Base-by-base conservation (phyloP, 2,797 vertebrate genomes). In the Dermochelys coriacea region DNA sequence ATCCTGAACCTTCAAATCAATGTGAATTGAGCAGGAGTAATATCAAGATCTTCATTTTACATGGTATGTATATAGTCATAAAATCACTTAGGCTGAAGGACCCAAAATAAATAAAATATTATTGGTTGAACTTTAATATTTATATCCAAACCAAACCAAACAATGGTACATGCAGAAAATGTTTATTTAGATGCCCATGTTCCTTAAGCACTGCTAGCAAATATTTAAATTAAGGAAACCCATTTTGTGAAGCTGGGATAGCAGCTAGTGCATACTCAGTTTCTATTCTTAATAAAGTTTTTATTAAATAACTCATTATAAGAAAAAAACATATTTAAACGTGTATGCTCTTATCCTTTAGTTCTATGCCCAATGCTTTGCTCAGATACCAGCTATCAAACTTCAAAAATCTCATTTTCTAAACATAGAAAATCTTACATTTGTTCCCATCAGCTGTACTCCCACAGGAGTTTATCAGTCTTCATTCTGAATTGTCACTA, bases 201-300 rank as follows among this genome's bases (percentile, higher is more conserved):
- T 52, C 57, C 90, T 94, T 64, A 88, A 91, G 37, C 83, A 8
- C 88, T 93, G 77, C 52, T 86, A 94, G 61, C 9, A 88, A 85
- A 51, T 37, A 71, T 71, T 71, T 71, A 71, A 71, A n/a, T 37
- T 23, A n/a, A 71, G 64, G n/a, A 71, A 18, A 71, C 64, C 64
- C 21, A 71, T 37, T 68, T 64, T 12, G 5, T 71, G 8, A 71
- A 71, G 34, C n/a, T 31, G 15, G n/a, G 71, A 16, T 89, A 93
- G 5, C 2, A 1, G 85, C 23, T 14, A 93, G 5, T 12, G 88
- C 86, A 80, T 25, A 89, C 27, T 14, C 49, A 91, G 37, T 71
- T 90, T 94, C 93, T 47, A 86, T 11, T 90, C 90, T 85, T 79
- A 52, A 41, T 80, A 75, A 75, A 0, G 0, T 5, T 91, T 84